Evolutionary conservation across 2,113 vertebrate genomes (phyloP).

Genomic region (Limnothrissa miodon): DNA sequence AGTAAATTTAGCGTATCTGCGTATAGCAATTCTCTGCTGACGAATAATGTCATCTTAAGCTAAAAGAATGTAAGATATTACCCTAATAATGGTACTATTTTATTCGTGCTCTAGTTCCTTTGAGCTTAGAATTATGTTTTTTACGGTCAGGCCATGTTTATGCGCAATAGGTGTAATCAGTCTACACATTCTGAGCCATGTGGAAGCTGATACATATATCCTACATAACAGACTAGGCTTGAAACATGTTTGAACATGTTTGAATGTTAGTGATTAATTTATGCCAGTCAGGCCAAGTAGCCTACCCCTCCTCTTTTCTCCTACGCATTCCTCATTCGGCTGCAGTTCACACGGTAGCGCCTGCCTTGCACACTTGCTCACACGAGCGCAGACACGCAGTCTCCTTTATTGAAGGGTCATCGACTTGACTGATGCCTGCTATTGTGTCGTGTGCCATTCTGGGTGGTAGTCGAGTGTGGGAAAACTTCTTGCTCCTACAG

Average conservation of each 20-base stretch:
- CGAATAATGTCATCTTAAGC: not conserved
- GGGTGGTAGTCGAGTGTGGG: conserved; percentile 40
- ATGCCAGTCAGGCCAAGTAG: not conserved
- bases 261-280: not conserved
- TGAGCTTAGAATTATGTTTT: no score
- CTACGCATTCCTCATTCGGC: not conserved
- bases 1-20: not conserved
- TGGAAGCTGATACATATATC: not conserved
- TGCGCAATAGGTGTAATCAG: not conserved
- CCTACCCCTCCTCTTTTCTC: not conserved
- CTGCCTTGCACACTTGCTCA: conserved; percentile 16
- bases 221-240: not conserved
- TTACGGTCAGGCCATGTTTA: no score
- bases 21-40: not conserved
- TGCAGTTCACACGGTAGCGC: conserved; percentile 8
- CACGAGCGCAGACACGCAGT: conserved; percentile 31
- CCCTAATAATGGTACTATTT: no score
- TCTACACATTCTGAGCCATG: not conserved
- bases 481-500: conserved; percentile 23
- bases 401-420: conserved; percentile 17
- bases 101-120: no score
- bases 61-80: not conserved
- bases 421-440: conserved; percentile 19
- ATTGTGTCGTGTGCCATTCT: conserved; percentile 22
- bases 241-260: not conserved